phyloP scores from a whole-genome alignment of 2,888 invertebrate species.

The Apodemia duryi region DNA sequence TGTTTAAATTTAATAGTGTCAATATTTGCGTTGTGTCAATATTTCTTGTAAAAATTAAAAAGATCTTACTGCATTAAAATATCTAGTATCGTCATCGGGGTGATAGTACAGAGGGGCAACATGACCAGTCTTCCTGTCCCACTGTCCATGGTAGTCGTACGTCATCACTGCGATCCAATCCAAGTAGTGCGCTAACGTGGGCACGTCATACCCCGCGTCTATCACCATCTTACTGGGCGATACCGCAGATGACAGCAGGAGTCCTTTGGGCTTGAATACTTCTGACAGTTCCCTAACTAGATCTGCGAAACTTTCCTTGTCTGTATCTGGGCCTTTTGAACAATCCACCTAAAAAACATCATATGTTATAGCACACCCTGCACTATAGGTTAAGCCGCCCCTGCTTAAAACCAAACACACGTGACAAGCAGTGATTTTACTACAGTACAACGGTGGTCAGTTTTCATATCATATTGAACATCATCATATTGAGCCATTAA shows the following conservation, averaged over 20 bases:
- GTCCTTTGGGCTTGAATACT: slow-evolving; percentile 82
- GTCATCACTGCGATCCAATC: slow-evolving; percentile 97
- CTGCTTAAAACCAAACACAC: too few species aligned
- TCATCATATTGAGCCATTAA: too few species aligned
- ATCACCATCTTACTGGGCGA: slow-evolving; percentile 93
- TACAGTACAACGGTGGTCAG: too few species aligned
- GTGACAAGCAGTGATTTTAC: too few species aligned
- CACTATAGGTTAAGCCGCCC: too few species aligned
- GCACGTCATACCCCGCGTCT: slow-evolving; percentile 91
- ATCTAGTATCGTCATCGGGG: slow-evolving; percentile 88
- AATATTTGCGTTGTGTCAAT: too few species aligned
- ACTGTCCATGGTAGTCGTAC: slow-evolving; percentile 94
- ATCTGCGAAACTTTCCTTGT: slow-evolving; percentile 88
- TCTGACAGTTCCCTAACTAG: slow-evolving; percentile 85
- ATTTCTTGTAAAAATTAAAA: too few species aligned
- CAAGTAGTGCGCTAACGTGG: slow-evolving; percentile 84
- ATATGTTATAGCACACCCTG: too few species aligned
- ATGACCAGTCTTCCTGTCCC: slow-evolving; percentile 95
- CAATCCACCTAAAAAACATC: slow-evolving; percentile 84
- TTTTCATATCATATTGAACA: too few species aligned
- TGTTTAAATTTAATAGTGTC: too few species aligned
- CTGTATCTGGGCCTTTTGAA: slow-evolving; percentile 89
- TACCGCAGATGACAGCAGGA: slow-evolving; percentile 90
- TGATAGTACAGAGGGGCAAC: slow-evolving; percentile 91
- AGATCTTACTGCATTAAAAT: slow-evolving; percentile 87